Evolutionary conservation across 2,797 vertebrate species (phyloP).

Genomic region (Muraenolepis orangiensis): DNA sequence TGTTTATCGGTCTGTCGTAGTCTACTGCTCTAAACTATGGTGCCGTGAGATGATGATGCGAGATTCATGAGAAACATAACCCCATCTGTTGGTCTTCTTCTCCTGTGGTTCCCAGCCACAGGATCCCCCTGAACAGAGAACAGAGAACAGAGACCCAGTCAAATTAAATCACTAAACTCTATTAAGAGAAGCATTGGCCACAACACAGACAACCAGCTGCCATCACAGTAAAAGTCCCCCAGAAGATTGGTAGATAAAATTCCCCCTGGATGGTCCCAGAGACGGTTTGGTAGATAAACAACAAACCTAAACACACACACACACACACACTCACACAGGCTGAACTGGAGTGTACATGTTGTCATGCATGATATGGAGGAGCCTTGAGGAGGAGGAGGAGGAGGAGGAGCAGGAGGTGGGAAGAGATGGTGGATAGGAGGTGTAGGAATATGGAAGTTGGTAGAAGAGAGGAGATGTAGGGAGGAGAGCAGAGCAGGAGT

Average conservation of each 20-base stretch:
- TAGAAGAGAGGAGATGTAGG: neutral
- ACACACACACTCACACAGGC: constrained; percentile 18
- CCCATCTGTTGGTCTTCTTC: neutral
- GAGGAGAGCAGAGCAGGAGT: no score
- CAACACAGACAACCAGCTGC: neutral
- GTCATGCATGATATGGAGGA: neutral
- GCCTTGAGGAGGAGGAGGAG: neutral
- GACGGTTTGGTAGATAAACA: constrained; percentile 16
- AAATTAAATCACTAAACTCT: neutral
- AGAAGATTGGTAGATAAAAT: no score
- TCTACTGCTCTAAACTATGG: constrained; percentile 39
- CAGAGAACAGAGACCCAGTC: neutral
- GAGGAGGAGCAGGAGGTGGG: neutral
- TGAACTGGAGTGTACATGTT: neutral
- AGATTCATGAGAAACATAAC: neutral
- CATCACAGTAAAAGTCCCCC: neutral
- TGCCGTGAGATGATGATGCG: neutral
- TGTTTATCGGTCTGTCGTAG: neutral
- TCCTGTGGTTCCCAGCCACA: neutral
- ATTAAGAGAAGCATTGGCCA: no score
- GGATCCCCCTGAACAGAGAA: neutral
- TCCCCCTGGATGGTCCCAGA: neutral
- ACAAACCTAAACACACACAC: constrained; percentile 9
- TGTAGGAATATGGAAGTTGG: neutral
- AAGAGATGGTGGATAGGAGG: neutral